phyloP scores from a whole-genome alignment of 2,113 vertebrate genomes.

The Ophthalmolycus amberensis region DNA sequence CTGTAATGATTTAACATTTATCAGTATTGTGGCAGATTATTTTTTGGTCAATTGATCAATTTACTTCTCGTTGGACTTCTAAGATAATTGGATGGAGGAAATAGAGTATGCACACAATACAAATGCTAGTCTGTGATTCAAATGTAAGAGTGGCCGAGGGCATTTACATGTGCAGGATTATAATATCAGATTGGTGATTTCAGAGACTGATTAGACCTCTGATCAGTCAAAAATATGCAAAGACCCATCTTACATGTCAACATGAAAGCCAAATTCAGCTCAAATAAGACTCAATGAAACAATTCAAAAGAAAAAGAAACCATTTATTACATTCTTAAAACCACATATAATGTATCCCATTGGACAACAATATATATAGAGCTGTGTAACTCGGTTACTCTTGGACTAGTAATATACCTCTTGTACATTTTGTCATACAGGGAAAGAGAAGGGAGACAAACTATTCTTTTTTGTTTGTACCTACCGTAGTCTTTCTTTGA shows the following conservation, averaged over 20 bases:
- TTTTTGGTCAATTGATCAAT: background rate
- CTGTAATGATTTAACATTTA: background rate
- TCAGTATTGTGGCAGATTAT: background rate
- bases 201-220: background rate
- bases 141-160: background rate
- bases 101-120: background rate
- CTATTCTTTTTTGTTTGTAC: constrained; percentile 70
- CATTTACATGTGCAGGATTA: background rate
- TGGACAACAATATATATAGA: constrained; percentile 80
- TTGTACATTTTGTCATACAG: constrained; percentile 78
- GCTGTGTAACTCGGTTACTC: constrained; percentile 75
- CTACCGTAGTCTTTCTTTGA: constrained; percentile 78
- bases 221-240: background rate
- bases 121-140: background rate
- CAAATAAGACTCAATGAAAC: constrained; percentile 37
- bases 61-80: background rate
- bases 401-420: constrained; percentile 82
- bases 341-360: constrained; percentile 82
- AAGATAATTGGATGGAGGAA: background rate
- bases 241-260: background rate
- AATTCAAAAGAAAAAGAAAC: constrained; percentile 78
- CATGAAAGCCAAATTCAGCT: background rate
- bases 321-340: constrained; percentile 87
- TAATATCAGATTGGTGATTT: constrained; percentile 2
- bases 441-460: constrained; percentile 68